Percentiles rank a stretch among this genome's conserved stretches.
These are phyloP conservation scores for Heliconius hewitsoni DNA, from an alignment of 1,140 invertebrate genomes.

Conservation along the genomic window DNA sequence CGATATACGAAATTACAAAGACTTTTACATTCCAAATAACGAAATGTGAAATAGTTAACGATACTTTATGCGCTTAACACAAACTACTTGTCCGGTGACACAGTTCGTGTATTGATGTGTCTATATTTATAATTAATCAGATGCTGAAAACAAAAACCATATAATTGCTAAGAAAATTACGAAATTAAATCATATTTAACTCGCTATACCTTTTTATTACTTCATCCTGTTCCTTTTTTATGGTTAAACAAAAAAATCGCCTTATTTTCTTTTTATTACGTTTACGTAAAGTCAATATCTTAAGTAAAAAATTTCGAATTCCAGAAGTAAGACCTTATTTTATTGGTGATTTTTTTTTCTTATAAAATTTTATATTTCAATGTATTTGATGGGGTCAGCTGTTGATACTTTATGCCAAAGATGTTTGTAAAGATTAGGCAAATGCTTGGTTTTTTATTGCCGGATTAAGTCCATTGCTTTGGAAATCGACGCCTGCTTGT, in stretches of 20 bases:
- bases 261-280: not conserved
- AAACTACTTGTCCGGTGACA: conserved; percentile 61
- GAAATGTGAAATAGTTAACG: conserved; percentile 48
- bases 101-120: conserved; percentile 69
- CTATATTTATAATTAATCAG: conserved; percentile 75
- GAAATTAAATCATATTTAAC: conserved; percentile 81
- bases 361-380: conserved; percentile 20
- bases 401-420: conserved; percentile 40
- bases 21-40: conserved; percentile 71
- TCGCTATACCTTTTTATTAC: conserved; percentile 58
- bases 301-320: not conserved
- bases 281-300: not conserved
- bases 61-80: conserved; percentile 67
- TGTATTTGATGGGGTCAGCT: conserved; percentile 34
- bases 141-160: conserved; percentile 76
- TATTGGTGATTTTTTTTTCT: conserved; percentile 19
- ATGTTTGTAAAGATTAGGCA: conserved; percentile 46
- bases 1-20: conserved; percentile 52
- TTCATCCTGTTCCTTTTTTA: conserved; percentile 21
- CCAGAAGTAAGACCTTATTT: conserved; percentile 7
- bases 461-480: conserved; percentile 39
- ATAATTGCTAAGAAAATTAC: conserved; percentile 80
- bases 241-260: not conserved
- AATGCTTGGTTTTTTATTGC: conserved; percentile 42
- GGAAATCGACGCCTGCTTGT: conserved; percentile 26